Conservation (phyloP, 2,888 invertebrate species). For the Drosophila subsilvestris region DNA sequence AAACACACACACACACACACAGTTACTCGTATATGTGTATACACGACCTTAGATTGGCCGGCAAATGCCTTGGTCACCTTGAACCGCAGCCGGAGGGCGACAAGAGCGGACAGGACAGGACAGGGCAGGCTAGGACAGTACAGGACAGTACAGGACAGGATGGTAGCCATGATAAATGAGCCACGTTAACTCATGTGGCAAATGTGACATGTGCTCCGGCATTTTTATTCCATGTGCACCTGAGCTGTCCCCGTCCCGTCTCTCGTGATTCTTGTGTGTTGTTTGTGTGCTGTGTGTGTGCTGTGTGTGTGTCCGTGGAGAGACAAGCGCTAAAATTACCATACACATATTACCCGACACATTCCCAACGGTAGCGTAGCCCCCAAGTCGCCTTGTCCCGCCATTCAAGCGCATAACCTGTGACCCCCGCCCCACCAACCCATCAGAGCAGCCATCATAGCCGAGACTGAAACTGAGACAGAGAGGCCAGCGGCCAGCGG, state of each 20-base stretch:
- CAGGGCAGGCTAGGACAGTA: constrained; percentile 16
- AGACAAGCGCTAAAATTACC: constrained; percentile 68
- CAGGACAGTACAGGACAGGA: constrained; percentile 4
- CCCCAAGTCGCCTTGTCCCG: constrained; percentile 14
- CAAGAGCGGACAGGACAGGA: constrained; percentile 5
- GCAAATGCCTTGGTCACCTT: constrained; percentile 57
- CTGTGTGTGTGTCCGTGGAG: constrained; percentile 40
- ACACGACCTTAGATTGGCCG: constrained; percentile 49
- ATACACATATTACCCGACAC: constrained; percentile 39
- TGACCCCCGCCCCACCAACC: not conserved
- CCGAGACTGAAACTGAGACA: not conserved
- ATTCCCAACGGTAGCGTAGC: not conserved
- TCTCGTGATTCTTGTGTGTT: constrained; percentile 26
- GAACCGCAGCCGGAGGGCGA: constrained; percentile 50
- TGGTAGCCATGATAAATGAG: constrained; percentile 69
- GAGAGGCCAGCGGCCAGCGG: not conserved
- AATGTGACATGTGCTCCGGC: constrained; percentile 71
- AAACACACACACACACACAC: not conserved
- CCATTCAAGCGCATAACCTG: constrained; percentile 21
- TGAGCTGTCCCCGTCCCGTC: constrained; percentile 9
- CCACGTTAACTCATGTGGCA: constrained; percentile 72
- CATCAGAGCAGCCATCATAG: not conserved
- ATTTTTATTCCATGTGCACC: constrained; percentile 64
- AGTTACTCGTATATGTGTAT: constrained; percentile 12
- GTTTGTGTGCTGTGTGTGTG: too few relatives aligned